Base-by-base conservation (phyloP, 2,888 invertebrate species). In the Agrilus mali region DNA sequence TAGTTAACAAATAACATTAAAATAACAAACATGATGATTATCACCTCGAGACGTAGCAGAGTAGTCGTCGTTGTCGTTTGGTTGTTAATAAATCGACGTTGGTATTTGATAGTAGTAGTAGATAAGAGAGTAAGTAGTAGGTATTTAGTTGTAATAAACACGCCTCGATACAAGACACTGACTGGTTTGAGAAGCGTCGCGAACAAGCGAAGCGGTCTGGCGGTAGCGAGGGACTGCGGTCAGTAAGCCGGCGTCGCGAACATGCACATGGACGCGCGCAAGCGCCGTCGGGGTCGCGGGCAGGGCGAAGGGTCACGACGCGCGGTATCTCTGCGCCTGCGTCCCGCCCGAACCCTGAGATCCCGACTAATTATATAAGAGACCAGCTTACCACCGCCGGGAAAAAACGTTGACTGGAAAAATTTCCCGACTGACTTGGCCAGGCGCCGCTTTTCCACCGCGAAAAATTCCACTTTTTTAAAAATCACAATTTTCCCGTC, bases 171-270 rank as follows among this genome's bases (percentile, higher is more conserved):
- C 60, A 63, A 65, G 61, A 60, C 61, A 64, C 63, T 58, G 60
- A 64, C 63, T 62, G 62, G 60, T 63, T 57, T 52, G 27, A 49
- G 46, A 65, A 65, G 64, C 64, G 63, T 63, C 63, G 64, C 63
- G 65, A 64, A 64, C 64, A 66, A 66, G 65, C 65, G 65, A 66
- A 65, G 65, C 66, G 65, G 60, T 64, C 66, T 65, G 66, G 66
- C 66, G 64, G 64, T 65, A 65, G 66, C 65, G 62, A 64, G 66
- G 66, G 65, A 66, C 64, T 65, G 66, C 55, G 55, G 53, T 63
- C 61, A 64, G 69, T 65, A 64, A 66, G 60, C 61, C 59, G 60
- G 59, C 60, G 61, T 60, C 60, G 59, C 60, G 54, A 55, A 55
- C 55, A 57, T 55, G 59, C 60, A 59, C 53, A 55, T 53, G 53